Percentiles rank a stretch among this genome's conserved stretches.
Evolutionary conservation across 2,797 vertebrate species (phyloP).

Genomic region (Leptoclinus maculatus): DNA sequence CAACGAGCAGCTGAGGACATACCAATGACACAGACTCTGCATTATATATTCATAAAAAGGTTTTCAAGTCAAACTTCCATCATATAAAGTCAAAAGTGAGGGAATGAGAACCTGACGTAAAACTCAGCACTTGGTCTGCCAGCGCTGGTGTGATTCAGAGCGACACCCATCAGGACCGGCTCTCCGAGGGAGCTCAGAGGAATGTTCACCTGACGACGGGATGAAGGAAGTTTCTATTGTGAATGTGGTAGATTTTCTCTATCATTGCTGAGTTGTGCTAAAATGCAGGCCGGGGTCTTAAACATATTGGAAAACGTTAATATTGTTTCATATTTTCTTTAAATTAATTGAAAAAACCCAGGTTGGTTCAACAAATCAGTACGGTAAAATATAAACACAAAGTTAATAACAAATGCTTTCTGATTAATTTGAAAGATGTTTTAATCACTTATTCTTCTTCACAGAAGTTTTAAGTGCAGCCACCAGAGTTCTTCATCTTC

Average conservation of each 20-base stretch:
- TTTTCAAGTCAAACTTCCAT: neutral
- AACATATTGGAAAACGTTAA: neutral
- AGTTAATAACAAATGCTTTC: neutral
- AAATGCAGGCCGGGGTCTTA: neutral
- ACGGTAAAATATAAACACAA: neutral
- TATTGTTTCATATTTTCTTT: neutral
- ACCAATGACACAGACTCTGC: neutral
- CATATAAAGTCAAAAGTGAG: neutral
- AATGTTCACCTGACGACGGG: slow-evolving; percentile 87
- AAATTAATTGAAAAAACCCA: neutral
- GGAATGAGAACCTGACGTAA: slow-evolving; percentile 84
- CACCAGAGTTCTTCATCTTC: neutral
- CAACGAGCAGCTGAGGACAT: slow-evolving; percentile 85
- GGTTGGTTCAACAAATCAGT: neutral
- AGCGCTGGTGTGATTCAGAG: slow-evolving; percentile 90
- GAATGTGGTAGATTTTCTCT: neutral
- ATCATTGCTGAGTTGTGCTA: neutral
- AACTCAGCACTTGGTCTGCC: slow-evolving; percentile 92
- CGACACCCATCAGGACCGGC: slow-evolving; percentile 89
- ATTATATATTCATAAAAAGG: neutral
- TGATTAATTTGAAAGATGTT: neutral
- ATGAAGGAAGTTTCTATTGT: neutral
- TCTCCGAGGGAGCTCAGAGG: slow-evolving; percentile 83
- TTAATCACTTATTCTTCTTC: neutral
- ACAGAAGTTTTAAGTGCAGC: neutral